A percentile compares a stretch with the other conserved stretches of the same genome.
Evolutionary conservation across 2,888 invertebrate species (phyloP).

Genomic region (Plagiodera versicolora): DNA sequence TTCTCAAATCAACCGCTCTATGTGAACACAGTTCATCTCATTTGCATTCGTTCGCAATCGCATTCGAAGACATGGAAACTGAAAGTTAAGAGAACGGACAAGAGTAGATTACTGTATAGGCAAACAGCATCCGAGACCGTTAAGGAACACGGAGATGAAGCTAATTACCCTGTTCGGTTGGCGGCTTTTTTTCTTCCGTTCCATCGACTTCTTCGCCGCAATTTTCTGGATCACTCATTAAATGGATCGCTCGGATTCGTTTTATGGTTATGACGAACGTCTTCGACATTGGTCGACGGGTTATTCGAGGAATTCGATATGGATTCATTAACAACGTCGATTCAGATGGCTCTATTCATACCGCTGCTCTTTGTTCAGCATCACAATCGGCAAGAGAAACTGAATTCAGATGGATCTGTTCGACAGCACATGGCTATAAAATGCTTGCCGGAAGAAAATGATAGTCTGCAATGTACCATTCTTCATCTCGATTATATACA

Average conservation of each 20-base stretch:
- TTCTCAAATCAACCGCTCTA: slow-evolving; percentile 16
- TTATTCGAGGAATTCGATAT: slow-evolving; percentile 6
- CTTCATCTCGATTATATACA: too few species aligned
- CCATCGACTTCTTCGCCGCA: slow-evolving; percentile 21
- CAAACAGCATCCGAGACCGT: slow-evolving; percentile 39
- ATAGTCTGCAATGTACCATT: too few species aligned
- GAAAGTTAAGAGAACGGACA: slow-evolving; percentile 32
- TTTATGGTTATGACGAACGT: slow-evolving; percentile 19
- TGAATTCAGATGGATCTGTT: not conserved
- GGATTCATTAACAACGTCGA: not conserved
- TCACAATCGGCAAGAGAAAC: not conserved
- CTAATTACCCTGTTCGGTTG: slow-evolving; percentile 46
- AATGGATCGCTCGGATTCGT: slow-evolving; percentile 16
- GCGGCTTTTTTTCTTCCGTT: slow-evolving; percentile 37
- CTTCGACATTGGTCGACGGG: not conserved
- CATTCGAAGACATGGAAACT: slow-evolving; percentile 28
- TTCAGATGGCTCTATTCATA: not conserved
- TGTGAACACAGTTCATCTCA: slow-evolving; percentile 20
- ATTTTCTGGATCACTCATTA: slow-evolving; percentile 21
- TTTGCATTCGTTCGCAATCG: slow-evolving; percentile 20
- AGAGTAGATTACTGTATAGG: slow-evolving; percentile 33
- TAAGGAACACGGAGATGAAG: slow-evolving; percentile 39
- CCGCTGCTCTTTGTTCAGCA: not conserved
- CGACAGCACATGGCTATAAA: not conserved
- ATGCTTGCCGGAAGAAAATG: not conserved